Evolutionary conservation across 2,888 invertebrate species (phyloP).

Genomic region (Caenorhabditis japonica): DNA sequence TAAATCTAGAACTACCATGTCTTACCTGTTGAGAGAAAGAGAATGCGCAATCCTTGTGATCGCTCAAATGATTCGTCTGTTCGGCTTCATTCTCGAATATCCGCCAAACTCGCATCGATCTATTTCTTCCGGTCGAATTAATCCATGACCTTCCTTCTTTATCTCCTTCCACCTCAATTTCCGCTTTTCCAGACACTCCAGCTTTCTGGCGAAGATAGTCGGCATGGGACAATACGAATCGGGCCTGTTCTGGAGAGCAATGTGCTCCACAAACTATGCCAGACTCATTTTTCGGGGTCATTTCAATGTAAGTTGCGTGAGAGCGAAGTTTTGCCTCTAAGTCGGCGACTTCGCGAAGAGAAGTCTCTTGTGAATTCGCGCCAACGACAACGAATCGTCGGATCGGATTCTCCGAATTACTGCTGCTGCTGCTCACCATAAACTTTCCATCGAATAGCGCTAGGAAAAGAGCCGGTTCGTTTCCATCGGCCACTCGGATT

Average conservation of each 20-base stretch:
- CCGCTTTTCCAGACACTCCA: slow-evolving; percentile 8
- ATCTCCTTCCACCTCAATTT: slow-evolving; percentile 60
- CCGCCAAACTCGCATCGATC: slow-evolving; percentile 59
- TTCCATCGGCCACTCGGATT: slow-evolving; percentile 42
- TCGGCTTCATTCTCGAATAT: slow-evolving; percentile 65
- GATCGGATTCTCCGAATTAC: not conserved
- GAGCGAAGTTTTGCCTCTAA: slow-evolving; percentile 34
- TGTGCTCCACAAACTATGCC: slow-evolving; percentile 32
- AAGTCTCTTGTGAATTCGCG: slow-evolving; percentile 42
- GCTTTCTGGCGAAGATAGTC: slow-evolving; percentile 14
- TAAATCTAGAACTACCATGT: too few species aligned
- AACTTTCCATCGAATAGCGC: slow-evolving; percentile 47
- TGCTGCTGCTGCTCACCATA: slow-evolving; percentile 14
- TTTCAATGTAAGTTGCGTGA: slow-evolving; percentile 59
- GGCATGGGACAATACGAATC: slow-evolving; percentile 32
- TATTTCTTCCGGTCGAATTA: slow-evolving; percentile 31
- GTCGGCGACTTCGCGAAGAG: slow-evolving; percentile 48
- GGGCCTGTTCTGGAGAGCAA: slow-evolving; percentile 33
- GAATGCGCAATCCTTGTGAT: slow-evolving; percentile 57
- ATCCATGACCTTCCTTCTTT: slow-evolving; percentile 45
- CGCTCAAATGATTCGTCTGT: slow-evolving; percentile 45
- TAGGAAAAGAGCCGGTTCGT: slow-evolving; percentile 47
- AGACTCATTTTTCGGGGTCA: not conserved
- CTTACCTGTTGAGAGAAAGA: slow-evolving; percentile 57
- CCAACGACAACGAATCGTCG: slow-evolving; percentile 52